Conservation (phyloP, 2,113 vertebrate genomes). For the Paedocypris sp. region DNA sequence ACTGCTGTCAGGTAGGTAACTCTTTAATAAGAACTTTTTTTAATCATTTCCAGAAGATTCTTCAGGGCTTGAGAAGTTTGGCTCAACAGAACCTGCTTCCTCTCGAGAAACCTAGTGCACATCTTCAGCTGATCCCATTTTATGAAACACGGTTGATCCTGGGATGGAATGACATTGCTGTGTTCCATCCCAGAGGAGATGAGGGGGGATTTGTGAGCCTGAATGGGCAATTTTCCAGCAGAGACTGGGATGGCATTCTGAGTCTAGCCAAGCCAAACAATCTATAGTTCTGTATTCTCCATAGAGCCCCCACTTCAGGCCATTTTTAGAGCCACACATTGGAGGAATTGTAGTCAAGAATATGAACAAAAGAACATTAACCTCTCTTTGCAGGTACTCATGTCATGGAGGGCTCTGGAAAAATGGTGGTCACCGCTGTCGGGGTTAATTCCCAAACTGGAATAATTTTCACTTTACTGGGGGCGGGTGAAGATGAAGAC, state of each 20-base stretch:
- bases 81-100: background rate
- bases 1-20: slow-evolving; percentile 89
- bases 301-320: background rate
- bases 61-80: background rate
- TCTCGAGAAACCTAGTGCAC: background rate
- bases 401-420: slow-evolving; percentile 98
- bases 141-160: slow-evolving; percentile 28
- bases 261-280: slow-evolving; percentile 7
- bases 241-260: background rate
- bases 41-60: too few species aligned
- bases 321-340: background rate
- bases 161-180: slow-evolving; percentile 26
- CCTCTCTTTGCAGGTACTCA: slow-evolving; percentile 76
- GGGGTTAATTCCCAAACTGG: slow-evolving; percentile 98
- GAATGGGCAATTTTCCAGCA: slow-evolving; percentile 20
- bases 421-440: slow-evolving; percentile 95
- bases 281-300: background rate
- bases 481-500: slow-evolving; percentile 77
- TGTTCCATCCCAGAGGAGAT: slow-evolving; percentile 18
- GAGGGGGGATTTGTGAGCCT: slow-evolving; percentile 8
- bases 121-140: slow-evolving; percentile 30
- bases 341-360: too few species aligned
- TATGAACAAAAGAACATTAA: too few species aligned
- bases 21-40: too few species aligned
- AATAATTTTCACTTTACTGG: slow-evolving; percentile 97